A percentile compares a stretch with the other conserved stretches of the same genome.
Conservation (phyloP, 2,797 vertebrate genomes). For the Orientallactaga sibirica region DNA sequence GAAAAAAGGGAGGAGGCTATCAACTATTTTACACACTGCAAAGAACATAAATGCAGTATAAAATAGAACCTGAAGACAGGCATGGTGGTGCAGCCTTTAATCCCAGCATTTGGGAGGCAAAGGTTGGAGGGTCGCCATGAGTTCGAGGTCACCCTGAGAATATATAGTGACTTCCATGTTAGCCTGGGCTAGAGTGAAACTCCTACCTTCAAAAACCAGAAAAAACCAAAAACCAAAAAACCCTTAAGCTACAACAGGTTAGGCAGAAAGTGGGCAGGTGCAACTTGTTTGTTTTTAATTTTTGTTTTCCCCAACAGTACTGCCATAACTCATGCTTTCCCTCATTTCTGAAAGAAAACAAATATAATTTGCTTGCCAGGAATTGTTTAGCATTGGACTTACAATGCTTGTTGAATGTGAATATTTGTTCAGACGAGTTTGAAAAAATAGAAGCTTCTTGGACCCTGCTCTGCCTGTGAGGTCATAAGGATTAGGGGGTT, state of each 20-base stretch:
- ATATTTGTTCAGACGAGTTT: conserved; percentile 68
- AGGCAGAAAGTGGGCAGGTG: background rate
- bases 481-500: conserved; percentile 66
- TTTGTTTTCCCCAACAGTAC: conserved; percentile 5
- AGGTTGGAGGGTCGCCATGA: no score
- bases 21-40: background rate
- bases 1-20: background rate
- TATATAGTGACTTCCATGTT: no score
- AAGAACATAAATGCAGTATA: background rate
- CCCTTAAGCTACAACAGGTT: background rate
- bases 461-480: conserved; percentile 64
- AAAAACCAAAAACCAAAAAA: no score
- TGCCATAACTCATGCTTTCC: conserved; percentile 72
- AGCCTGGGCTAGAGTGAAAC: no score
- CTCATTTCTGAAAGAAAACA: conserved; percentile 70
- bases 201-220: no score
- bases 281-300: background rate
- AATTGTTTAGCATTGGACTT: conserved; percentile 66
- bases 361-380: conserved; percentile 70
- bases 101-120: no score
- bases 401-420: conserved; percentile 62
- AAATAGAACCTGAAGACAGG: background rate
- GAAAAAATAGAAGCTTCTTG: conserved; percentile 70
- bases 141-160: no score
- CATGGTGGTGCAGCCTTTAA: no score